phyloP scores from a whole-genome alignment of 2,113 vertebrate species.

The Meleagris gallopavo region DNA sequence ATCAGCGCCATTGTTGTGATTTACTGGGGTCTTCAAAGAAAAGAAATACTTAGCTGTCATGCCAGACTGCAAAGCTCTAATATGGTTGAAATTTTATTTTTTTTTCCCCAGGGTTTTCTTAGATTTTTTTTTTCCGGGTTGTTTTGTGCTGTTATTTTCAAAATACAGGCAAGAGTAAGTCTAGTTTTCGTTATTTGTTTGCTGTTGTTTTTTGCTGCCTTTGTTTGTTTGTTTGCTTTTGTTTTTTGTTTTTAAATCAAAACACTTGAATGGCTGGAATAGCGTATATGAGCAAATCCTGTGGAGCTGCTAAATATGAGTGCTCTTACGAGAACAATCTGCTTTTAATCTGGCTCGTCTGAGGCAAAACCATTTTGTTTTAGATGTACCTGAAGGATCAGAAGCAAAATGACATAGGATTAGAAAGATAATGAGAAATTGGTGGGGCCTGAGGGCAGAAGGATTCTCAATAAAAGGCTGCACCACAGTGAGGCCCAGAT shows the following conservation, averaged over 20 bases:
- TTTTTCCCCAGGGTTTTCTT: constrained; percentile 31
- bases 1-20: constrained; percentile 65
- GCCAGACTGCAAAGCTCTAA: constrained; percentile 30
- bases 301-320: neutral
- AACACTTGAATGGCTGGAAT: neutral
- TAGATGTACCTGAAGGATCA: neutral
- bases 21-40: constrained; percentile 50
- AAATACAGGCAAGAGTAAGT: neutral
- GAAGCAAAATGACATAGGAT: neutral
- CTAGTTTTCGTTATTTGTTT: neutral
- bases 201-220: neutral
- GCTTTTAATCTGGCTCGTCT: neutral
- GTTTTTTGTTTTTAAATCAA: neutral
- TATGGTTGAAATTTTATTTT: neutral
- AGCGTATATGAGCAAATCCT: neutral
- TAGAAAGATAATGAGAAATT: neutral
- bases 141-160: constrained; percentile 46
- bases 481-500: fast-evolving
- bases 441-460: fast-evolving
- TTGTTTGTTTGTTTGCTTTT: neutral
- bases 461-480: neutral
- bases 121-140: neutral
- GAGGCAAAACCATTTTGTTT: neutral
- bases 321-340: neutral
- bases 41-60: constrained; percentile 59